phyloP scores from a whole-genome alignment of 2,797 vertebrate species.

The Siniperca obscura region DNA sequence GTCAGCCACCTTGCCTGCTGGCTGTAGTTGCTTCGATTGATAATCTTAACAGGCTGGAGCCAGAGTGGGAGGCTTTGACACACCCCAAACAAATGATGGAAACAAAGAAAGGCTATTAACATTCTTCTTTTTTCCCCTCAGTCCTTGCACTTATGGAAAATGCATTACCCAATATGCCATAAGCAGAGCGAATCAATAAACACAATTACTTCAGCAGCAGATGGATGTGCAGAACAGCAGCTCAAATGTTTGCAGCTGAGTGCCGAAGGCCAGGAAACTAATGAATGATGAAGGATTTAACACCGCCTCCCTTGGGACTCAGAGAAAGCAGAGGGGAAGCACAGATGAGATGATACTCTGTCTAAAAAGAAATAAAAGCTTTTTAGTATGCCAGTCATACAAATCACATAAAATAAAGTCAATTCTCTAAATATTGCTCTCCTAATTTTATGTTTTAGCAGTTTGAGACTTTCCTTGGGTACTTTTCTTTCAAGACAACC shows the following conservation, averaged over 20 bases:
- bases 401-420: neutral
- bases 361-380: neutral
- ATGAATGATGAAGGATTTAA: constrained; percentile 76
- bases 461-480: neutral
- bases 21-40: constrained; percentile 24
- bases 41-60: constrained; percentile 26
- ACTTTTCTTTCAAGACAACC: neutral
- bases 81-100: constrained; percentile 51
- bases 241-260: constrained; percentile 54
- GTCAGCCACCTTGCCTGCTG: constrained; percentile 9
- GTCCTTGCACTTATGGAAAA: constrained; percentile 61
- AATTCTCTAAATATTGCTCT: neutral
- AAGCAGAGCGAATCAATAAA: constrained; percentile 74
- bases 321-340: constrained; percentile 29
- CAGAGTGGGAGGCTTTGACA: constrained; percentile 40
- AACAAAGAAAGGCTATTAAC: constrained; percentile 60
- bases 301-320: constrained; percentile 32
- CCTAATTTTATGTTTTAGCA: neutral
- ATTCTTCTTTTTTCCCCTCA: constrained; percentile 22
- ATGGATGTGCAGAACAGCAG: constrained; percentile 54
- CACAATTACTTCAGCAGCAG: constrained; percentile 66
- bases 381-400: constrained; percentile 4
- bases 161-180: constrained; percentile 60
- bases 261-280: constrained; percentile 62
- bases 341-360: constrained; percentile 34